Base-by-base conservation (phyloP, 2,113 vertebrate species). In the Orycteropus afer region DNA sequence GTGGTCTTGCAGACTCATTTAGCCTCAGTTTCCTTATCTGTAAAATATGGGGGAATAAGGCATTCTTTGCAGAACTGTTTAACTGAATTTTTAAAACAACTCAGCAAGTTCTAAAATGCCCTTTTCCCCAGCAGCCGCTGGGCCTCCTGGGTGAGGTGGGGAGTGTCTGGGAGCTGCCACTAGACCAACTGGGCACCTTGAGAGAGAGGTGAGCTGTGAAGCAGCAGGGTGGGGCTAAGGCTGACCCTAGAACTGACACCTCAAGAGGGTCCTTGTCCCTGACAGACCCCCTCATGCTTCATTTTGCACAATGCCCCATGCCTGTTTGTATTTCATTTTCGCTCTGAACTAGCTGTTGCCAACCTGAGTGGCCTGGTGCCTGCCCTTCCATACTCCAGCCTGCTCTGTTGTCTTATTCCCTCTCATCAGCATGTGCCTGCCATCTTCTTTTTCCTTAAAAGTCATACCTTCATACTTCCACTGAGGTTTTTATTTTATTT, bases 11-110 rank as follows among this genome's bases (percentile, higher is more conserved):
- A 85, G 42, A 79, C 40, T 45, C 49, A 65, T 40, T 55, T 83
- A 53, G 37, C 37, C 65, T 97, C 22, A 1, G 53, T 92, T 96
- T 97, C 45, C 40, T 92, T 22, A 34, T 45, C 37, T 81, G 42
- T 32, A 65, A 91, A 83, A 74, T 59, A 78, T 12, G 25, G 9
- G 27, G 17, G 74, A 73, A 29, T 6, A 57, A 0, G 14, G 15
- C 32, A 15, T 59, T 77, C 42, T 71, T 87, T 6, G 8, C 6
- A 22, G 82, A 25, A 59, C 57, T 49, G 37, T 83, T 92, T 40
- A 42, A 57, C 12, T 84, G 63, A 42, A 42, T 86, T 81, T 86
- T 40, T 42, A 61, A 88, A 82, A 65, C 47, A 73, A 23, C 18
- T 40, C 51, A 57, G 59, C 29, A 18, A 29, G 29, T 37, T 74